Evolutionary conservation across 1,140 invertebrate species (phyloP).

Genomic region (Trinorchestia longiramus): DNA sequence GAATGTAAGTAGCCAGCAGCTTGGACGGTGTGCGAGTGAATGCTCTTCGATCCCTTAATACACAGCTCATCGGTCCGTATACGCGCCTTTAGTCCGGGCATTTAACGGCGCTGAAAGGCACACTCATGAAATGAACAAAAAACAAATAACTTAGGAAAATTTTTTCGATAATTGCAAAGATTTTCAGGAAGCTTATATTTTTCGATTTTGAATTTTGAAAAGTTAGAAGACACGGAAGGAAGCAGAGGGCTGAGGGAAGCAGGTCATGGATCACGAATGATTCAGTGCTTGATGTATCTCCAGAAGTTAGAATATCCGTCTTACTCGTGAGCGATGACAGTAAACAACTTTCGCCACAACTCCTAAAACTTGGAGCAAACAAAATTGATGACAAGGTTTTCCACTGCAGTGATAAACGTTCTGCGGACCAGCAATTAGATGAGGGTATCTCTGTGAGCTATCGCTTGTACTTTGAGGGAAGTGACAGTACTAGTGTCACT

Average conservation of each 20-base stretch:
- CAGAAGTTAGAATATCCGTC: conserved; percentile 35
- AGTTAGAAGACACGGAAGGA: neutral
- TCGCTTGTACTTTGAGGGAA: neutral
- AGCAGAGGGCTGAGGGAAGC: neutral
- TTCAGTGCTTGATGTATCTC: conserved; percentile 43
- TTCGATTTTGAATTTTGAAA: neutral
- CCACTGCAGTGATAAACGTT: conserved; percentile 17
- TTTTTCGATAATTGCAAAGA: neutral
- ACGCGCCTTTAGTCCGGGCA: neutral
- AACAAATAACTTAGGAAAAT: neutral
- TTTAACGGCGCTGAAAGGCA: neutral
- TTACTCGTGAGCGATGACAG: conserved; percentile 25
- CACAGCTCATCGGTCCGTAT: neutral
- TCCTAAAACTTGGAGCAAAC: neutral
- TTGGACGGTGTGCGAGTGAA: neutral
- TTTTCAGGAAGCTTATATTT: neutral
- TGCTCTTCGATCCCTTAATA: neutral
- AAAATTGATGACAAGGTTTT: conserved; percentile 39
- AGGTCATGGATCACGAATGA: conserved; percentile 6
- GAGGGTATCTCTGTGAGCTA: neutral
- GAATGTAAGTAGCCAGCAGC: neutral
- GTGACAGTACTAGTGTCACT: neutral
- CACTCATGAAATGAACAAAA: neutral
- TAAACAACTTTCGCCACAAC: conserved; percentile 15
- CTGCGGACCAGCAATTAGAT: neutral